Evolutionary conservation across 2,113 vertebrate species (phyloP), one percentile per base, ranked within the genome.

Genomic region (Clarias gariepinus): DNA sequence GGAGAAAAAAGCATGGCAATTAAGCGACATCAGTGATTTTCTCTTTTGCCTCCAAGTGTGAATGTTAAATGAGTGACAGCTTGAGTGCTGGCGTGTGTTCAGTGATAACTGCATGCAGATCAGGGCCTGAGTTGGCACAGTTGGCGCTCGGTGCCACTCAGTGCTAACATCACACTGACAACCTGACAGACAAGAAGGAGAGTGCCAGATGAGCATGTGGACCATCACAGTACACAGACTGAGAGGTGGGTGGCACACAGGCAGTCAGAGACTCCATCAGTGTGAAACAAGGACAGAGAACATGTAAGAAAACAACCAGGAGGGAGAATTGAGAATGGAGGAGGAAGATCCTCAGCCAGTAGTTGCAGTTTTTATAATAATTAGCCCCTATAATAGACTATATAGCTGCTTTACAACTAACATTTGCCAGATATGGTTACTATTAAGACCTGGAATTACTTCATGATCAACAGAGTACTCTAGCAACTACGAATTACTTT

Each of bases 171-270:
- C 61, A 84, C 91, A 92, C 89, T 93, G 93, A 94, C 90, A 94
- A 92, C 85, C 90, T 89, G 93, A 92, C 91, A 94, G 94, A 94
- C 94, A 91, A 89, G 85, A 89, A 90, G 91, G 91, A 91, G 90
- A 90, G 87, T 89, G 92, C 89, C 94, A 95, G 94, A 95, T 93
- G 92, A 93, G 92, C 91, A 87, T 88, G 69, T 83, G 87, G 90
- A 92, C 91, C 83, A 88, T 87, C 57, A 63, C 90, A 88, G 90
- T 91, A 81, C 92, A 89, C 94, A 95, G 93, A 95, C 94, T 93
- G 93, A 89, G 80, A 89, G 91, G 93, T 95, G 94, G 94, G 94
- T 86, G 88, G 90, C 64, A 84, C 16, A 60, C 89, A 88, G 91
- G 87, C 91, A 89, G 85, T 77, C 88, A 82, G 89, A 79, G 58